Base-by-base conservation (phyloP, 2,797 vertebrate genomes). In the Heterohyrax brucei region DNA sequence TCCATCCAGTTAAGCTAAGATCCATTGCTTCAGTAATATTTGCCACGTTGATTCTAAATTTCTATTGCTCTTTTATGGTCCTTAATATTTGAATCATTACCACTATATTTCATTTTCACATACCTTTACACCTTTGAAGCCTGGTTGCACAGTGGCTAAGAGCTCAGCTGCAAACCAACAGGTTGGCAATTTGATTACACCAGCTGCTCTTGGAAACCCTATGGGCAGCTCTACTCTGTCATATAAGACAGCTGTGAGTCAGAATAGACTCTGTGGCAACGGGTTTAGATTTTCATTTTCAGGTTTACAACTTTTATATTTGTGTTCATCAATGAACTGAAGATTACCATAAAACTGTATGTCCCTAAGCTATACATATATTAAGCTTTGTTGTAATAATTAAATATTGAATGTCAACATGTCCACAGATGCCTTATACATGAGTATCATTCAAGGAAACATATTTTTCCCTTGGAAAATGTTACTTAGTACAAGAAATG, bases 91-190 rank as follows among this genome's bases (percentile, higher is more conserved):
- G 89, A 76, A 7, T 78, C 75, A 81, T 24, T 53, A 46, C 81
- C 44, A 66, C 61, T 30, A 70, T 78, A 46, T 86, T 93, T 33
- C 30, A 87, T 53, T 89, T 95, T 89, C 61, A 87, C 48, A 81
- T 78, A 56, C 53, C 53, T 7, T 56, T 56, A 56, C 53, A 56
- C 7, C 53, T 56, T 56, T 56, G 12, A 14, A 3, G 16, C 53
- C 53, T 56, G 53, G 53, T 56, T 3, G 53, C 53, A 56, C 53
- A 56, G 53, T 56, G 53, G 53, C 16, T 56, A 56, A 56, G 53
- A 56, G 10, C 53, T 56, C 10, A 3, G 53, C 53, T 56, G 53
- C 53, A 12, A 56, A 56, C 53, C 53, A 56, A 12, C 16, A 56
- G 53, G 10, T 56, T 12, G 10, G 53, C 10, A 12, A 13, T 56